phyloP scores from a whole-genome alignment of 2,888 invertebrate species.

The Neoitamus cyanurus region DNA sequence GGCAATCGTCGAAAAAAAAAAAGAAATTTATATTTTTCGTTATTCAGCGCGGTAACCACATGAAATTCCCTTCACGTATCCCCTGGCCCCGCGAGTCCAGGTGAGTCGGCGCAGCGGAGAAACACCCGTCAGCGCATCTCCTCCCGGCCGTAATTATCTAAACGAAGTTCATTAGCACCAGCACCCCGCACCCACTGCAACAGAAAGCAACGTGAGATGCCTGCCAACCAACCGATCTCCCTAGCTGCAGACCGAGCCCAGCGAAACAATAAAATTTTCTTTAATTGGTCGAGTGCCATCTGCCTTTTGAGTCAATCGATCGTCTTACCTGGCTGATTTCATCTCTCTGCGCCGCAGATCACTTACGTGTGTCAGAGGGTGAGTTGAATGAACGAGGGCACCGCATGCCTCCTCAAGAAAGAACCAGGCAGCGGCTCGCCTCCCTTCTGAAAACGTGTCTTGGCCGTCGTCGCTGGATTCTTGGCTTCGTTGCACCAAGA shows the following conservation, averaged over 20 bases:
- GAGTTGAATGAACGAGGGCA: constrained; percentile 35
- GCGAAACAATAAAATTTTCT: constrained; percentile 44
- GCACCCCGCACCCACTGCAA: constrained; percentile 36
- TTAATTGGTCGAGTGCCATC: constrained; percentile 46
- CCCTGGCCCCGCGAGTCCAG: not conserved
- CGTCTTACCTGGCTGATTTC: constrained; percentile 40
- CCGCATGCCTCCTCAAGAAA: not conserved
- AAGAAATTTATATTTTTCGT: not conserved
- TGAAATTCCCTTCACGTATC: not conserved
- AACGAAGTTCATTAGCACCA: constrained; percentile 37
- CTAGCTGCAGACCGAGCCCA: not conserved
- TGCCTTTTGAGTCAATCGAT: constrained; percentile 35
- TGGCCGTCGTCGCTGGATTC: not conserved
- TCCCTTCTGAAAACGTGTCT: not conserved
- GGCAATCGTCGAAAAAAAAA: not conserved
- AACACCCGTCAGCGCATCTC: constrained; percentile 3
- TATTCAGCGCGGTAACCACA: not conserved
- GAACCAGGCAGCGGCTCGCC: not conserved
- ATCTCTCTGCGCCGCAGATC: constrained; percentile 25
- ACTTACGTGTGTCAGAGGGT: constrained; percentile 15
- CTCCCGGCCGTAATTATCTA: constrained; percentile 25
- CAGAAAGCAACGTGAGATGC: constrained; percentile 35
- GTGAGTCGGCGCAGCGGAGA: not conserved
- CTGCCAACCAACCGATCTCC: constrained; percentile 8
- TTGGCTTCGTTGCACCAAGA: not conserved